These are phyloP conservation scores for Pelagia noctiluca DNA, from an alignment of 30 jellyfish, hydroid and myxozoan species.

Conservation along the genomic window DNA sequence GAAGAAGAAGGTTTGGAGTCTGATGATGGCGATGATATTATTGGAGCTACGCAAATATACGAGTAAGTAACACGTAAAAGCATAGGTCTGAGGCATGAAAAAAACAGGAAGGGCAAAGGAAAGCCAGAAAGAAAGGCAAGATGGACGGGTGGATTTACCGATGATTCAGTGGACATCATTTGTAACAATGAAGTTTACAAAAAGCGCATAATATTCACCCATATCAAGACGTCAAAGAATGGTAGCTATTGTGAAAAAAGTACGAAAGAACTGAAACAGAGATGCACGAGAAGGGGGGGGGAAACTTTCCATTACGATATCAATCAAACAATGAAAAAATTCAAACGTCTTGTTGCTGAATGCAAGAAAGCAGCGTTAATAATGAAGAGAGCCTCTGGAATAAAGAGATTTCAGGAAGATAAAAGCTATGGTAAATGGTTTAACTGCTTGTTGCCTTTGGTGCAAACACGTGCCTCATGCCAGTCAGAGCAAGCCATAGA, in stretches of 20 bases:
- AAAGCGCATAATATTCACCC: slow-evolving; percentile 19
- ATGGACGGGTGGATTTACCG: not conserved
- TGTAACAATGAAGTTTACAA: slow-evolving; percentile 8
- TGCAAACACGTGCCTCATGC: slow-evolving; percentile 21
- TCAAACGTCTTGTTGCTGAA: not conserved
- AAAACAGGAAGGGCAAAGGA: not conserved
- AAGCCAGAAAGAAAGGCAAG: slow-evolving; percentile 23
- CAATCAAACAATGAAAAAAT: slow-evolving; percentile 14
- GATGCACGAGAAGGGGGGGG: slow-evolving; percentile 31
- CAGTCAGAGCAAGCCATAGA: slow-evolving; percentile 27
- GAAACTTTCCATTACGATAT: slow-evolving; percentile 12
- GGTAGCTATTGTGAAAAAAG: slow-evolving; percentile 30
- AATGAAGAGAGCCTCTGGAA: not conserved
- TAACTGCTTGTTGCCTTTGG: not conserved
- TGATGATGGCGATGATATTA: no score
- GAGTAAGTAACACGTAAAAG: no score
- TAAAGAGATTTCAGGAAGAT: not conserved
- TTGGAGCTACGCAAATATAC: no score
- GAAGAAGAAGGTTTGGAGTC: no score
- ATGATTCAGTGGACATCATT: slow-evolving; percentile 10
- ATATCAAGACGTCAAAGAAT: slow-evolving; percentile 18
- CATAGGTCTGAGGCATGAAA: no score
- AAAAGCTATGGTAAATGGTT: not conserved
- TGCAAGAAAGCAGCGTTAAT: not conserved
- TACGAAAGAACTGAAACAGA: not conserved